Conservation (phyloP, 2,797 vertebrate species). For the Corythornis leucogaster region DNA sequence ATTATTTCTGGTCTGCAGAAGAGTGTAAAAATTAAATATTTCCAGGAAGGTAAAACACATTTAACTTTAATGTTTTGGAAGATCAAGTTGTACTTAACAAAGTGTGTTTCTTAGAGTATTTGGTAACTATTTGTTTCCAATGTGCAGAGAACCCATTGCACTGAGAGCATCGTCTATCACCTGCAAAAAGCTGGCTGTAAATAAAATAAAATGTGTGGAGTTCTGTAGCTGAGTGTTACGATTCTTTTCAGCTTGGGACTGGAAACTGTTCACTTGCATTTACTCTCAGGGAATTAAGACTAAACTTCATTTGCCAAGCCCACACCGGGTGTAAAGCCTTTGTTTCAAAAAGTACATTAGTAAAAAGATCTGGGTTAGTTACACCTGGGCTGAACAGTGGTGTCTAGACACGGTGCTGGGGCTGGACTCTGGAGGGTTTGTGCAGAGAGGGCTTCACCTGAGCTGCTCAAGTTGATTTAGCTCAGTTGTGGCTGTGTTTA, state of each 20-base stretch:
- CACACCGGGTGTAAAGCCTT: slow-evolving; percentile 3
- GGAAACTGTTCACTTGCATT: background rate
- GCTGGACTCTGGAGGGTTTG: slow-evolving; percentile 21
- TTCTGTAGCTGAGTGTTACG: background rate
- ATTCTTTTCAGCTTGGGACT: background rate
- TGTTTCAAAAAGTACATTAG: background rate
- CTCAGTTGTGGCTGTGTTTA: background rate
- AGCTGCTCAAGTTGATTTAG: background rate
- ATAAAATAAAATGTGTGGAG: background rate
- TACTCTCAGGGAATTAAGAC: background rate
- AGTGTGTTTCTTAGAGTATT: background rate
- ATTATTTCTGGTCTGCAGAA: background rate
- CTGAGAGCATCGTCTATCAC: background rate
- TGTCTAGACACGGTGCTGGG: slow-evolving; percentile 5
- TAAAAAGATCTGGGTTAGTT: background rate
- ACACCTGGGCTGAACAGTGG: slow-evolving; percentile 32
- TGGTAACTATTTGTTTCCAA: background rate
- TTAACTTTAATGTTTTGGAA: background rate
- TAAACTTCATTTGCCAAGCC: background rate
- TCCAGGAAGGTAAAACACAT: background rate
- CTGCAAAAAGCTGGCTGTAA: background rate
- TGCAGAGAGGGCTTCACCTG: background rate
- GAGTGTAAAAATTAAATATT: background rate
- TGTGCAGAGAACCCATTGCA: rapidly evolving
- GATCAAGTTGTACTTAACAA: background rate